A percentile compares a stretch with the other conserved stretches of the same genome.
These are phyloP conservation scores for Dendrolimus punctatus DNA, from an alignment of 1,140 invertebrate species.

Conservation along the genomic window DNA sequence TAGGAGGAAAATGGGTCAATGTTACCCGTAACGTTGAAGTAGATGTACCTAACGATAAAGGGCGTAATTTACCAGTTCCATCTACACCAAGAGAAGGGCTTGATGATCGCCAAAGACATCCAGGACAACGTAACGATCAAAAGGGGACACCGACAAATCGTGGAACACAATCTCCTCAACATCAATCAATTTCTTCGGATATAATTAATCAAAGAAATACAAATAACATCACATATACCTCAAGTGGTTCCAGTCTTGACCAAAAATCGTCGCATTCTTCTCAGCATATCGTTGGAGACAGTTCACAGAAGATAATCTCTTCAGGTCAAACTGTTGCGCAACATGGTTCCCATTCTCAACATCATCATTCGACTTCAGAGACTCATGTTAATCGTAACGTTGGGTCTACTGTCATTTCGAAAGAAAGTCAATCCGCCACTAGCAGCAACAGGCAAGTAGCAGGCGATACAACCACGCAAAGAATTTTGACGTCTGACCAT, in stretches of 20 bases:
- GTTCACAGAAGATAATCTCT: constrained; percentile 6
- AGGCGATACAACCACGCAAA: constrained; percentile 13
- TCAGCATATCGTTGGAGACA: constrained; percentile 9
- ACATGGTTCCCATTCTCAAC: constrained; percentile 8
- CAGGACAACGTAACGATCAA: constrained; percentile 8
- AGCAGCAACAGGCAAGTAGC: constrained; percentile 4
- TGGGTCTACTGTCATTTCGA: constrained; percentile 26
- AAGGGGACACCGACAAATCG: constrained; percentile 4
- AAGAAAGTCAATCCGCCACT: constrained; percentile 8
- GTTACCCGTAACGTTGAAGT: constrained; percentile 58
- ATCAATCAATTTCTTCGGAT: constrained; percentile 5
- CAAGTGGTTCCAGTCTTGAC: constrained; percentile 1
- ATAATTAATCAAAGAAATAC: constrained; percentile 12
- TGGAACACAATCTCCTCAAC: constrained; percentile 3
- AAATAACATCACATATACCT: constrained; percentile 5
- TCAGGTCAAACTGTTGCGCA: constrained; percentile 5
- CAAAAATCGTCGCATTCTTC: neutral
- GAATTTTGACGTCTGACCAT: constrained; percentile 14
- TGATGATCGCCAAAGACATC: constrained; percentile 13
- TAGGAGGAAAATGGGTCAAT: constrained; percentile 56
- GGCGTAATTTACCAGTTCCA: constrained; percentile 5
- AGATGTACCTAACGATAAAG: constrained; percentile 25
- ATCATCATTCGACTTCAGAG: constrained; percentile 12
- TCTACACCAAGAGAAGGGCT: constrained; percentile 10
- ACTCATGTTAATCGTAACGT: constrained; percentile 17